Evolutionary conservation across 2,113 vertebrate genomes (phyloP).

Genomic region (Petaurus breviceps): DNA sequence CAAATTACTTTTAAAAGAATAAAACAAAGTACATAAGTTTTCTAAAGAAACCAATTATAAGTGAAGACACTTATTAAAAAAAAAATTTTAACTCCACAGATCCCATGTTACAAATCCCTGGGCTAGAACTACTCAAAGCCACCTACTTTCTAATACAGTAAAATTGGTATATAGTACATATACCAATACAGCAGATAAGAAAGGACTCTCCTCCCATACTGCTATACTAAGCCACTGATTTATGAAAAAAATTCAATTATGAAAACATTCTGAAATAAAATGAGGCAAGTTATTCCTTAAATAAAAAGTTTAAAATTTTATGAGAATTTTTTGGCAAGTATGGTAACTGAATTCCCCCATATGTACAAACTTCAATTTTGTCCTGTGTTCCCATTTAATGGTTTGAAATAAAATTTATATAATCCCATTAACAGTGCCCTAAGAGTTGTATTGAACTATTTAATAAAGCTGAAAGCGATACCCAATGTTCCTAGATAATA

Average conservation of each 20-base stretch:
- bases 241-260: slow-evolving; percentile 39
- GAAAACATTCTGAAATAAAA: slow-evolving; percentile 55
- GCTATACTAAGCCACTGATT: neutral
- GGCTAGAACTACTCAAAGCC: neutral
- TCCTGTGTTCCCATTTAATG: slow-evolving; percentile 44
- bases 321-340: slow-evolving; percentile 54
- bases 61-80: neutral
- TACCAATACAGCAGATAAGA: neutral
- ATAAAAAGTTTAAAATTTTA: slow-evolving; percentile 40
- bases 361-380: slow-evolving; percentile 56
- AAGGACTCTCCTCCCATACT: neutral
- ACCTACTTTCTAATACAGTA: slow-evolving; percentile 21
- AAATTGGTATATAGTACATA: slow-evolving; percentile 8
- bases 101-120: neutral
- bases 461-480: slow-evolving; percentile 48
- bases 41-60: neutral
- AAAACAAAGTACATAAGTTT: neutral
- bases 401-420: slow-evolving; percentile 15
- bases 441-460: slow-evolving; percentile 32
- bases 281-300: slow-evolving; percentile 47
- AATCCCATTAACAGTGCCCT: neutral
- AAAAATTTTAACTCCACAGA: neutral
- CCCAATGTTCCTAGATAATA: slow-evolving; percentile 32
- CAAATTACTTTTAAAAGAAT: neutral
- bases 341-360: slow-evolving; percentile 18